phyloP scores from a whole-genome alignment of 2,797 vertebrate species.

The Enteromius treurensis region DNA sequence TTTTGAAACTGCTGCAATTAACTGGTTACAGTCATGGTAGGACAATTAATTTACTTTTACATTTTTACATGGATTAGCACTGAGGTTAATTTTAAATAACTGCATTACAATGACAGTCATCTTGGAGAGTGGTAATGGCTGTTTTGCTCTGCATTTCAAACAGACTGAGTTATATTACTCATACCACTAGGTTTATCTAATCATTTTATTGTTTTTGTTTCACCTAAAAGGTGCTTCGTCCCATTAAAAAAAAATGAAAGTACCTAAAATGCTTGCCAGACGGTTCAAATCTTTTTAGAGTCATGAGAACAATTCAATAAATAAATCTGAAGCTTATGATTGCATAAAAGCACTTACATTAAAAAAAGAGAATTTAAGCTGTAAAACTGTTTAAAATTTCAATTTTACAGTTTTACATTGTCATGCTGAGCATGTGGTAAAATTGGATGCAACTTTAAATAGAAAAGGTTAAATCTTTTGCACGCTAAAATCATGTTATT shows the following conservation, averaged over 20 bases:
- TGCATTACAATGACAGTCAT: constrained; percentile 25
- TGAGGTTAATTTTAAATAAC: constrained; percentile 32
- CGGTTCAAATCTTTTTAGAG: not conserved
- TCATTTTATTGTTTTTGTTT: no score
- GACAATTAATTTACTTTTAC: constrained; percentile 16
- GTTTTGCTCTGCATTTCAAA: not conserved
- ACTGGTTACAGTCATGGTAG: constrained; percentile 45
- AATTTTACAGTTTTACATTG: not conserved
- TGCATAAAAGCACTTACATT: not conserved
- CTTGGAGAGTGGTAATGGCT: not conserved
- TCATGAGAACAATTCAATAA: not conserved
- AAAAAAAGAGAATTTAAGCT: not conserved
- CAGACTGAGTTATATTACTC: not conserved
- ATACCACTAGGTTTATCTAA: not conserved
- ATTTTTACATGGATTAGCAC: constrained; percentile 26
- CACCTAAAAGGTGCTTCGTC: not conserved
- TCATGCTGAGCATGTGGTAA: not conserved
- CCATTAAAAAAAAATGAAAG: not conserved
- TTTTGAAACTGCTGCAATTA: constrained; percentile 47
- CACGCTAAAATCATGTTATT: not conserved
- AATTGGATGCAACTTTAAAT: not conserved
- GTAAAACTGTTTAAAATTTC: not conserved
- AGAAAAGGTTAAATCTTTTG: not conserved
- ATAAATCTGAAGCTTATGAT: not conserved
- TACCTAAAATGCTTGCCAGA: not conserved